These are phyloP conservation scores for Neoascia interrupta DNA, from an alignment of 2,888 invertebrate species.

Conservation along the genomic window DNA sequence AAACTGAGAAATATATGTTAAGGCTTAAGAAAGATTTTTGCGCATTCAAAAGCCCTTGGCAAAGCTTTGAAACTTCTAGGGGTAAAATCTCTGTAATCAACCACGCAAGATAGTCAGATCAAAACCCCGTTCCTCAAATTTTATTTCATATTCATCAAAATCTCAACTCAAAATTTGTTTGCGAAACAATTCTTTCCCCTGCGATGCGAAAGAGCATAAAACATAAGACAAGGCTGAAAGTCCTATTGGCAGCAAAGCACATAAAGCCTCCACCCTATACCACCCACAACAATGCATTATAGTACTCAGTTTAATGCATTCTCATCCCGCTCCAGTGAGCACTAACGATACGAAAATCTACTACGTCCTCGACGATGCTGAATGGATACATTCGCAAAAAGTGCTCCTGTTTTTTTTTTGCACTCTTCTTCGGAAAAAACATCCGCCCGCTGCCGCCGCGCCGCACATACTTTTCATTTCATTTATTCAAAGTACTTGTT, in stretches of 20 bases:
- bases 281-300: constrained; percentile 70
- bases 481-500: constrained; percentile 61
- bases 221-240: not conserved
- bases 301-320: constrained; percentile 73
- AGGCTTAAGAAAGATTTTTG: no score
- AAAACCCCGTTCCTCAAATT: no score
- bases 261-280: constrained; percentile 5
- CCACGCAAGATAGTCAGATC: no score
- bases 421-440: constrained; percentile 7
- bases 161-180: constrained; percentile 6
- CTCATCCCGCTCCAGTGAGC: constrained; percentile 52
- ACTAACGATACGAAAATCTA: constrained; percentile 47
- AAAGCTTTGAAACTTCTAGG: no score
- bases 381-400: constrained; percentile 53
- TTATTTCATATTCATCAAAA: constrained; percentile 5
- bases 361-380: constrained; percentile 57
- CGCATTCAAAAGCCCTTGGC: no score
- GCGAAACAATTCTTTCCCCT: constrained; percentile 12
- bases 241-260: constrained; percentile 1
- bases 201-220: not conserved
- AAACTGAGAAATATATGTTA: no score
- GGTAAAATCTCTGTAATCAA: no score
- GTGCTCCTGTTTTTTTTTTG: constrained; percentile 30
- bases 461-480: constrained; percentile 61
- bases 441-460: constrained; percentile 21